Conservation (phyloP, 2,797 vertebrate genomes). For the Perodicticus potto region DNA sequence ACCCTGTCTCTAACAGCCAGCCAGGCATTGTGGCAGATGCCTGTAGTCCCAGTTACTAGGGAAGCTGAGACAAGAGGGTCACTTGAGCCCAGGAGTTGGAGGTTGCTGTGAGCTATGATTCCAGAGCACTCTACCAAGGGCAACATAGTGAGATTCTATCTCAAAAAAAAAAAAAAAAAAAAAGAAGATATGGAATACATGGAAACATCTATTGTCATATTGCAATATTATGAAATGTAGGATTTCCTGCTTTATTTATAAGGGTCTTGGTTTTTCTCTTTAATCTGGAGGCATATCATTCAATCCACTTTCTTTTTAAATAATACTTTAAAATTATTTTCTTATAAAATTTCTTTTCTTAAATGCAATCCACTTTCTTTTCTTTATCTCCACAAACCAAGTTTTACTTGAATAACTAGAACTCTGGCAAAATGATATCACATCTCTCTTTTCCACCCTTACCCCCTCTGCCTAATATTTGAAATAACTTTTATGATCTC, state of each 20-base stretch:
- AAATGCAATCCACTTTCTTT: not conserved
- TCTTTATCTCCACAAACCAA: not conserved
- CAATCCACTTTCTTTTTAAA: not conserved
- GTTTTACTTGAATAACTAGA: constrained; percentile 9
- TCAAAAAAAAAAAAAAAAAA: too few species aligned
- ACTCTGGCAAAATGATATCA: not conserved
- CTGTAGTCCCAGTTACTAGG: too few species aligned
- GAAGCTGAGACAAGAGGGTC: too few species aligned
- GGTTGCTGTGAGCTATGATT: too few species aligned
- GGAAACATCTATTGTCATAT: not conserved
- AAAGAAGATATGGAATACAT: too few species aligned
- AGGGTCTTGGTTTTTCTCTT: not conserved
- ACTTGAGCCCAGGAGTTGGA: too few species aligned
- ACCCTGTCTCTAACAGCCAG: too few species aligned
- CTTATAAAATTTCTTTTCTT: too few species aligned
- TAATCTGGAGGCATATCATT: not conserved
- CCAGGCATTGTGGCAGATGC: too few species aligned
- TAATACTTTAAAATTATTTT: too few species aligned
- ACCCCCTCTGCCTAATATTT: constrained; percentile 17
- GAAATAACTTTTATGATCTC: constrained; percentile 5
- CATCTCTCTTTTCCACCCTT: not conserved
- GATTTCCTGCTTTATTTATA: not conserved
- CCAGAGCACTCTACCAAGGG: too few species aligned
- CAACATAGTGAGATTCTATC: too few species aligned
- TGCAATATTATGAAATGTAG: not conserved